Evolutionary conservation across 2,888 invertebrate species (phyloP), one percentile per base, ranked within the genome.

Genomic region (Drosophila meridionalis): DNA sequence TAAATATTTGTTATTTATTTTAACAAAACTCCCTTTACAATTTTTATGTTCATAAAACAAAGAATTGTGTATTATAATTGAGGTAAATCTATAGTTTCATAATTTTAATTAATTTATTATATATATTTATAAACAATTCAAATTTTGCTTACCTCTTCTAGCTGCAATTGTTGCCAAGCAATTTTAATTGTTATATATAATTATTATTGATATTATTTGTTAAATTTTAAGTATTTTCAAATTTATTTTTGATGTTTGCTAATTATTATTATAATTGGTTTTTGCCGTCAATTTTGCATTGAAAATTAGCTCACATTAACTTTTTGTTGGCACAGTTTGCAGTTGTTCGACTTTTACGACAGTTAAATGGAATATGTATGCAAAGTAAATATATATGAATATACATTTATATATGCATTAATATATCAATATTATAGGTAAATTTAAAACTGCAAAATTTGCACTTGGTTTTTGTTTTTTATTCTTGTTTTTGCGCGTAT

Each of bases 371-470:
- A 45, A 38, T 55, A 20, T 36, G 40, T 52, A 48, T 47, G 34
- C 4, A 50, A 11, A 34, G 52, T n/a, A 50, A n/a, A 55, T 38
- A 55, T 38, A 55, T 55, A 9, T 38, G 1, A 20, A 40, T 40
- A 3, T n/a, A 14, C 30, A 30, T 48, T 14, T 48, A 48, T 7
- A 28, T 48, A 20, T 45, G n/a, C 45, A 38, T 20, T 36, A 53
- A 7, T 28, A 34, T 36, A 34, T 38, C 4, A 52, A 9, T 11
- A n/a, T 30, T 42, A 6, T 30, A 48, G 55, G 48, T 11, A 50
- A 58, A 36, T 30, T 28, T 32, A 50, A 64, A 73, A 58, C 47
- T 70, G 70, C 74, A 48, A 26, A 45, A 50, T 57, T 58, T 42
- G 40, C 64, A 74, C 48, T 64, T 43, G 64, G 60, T 69, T 45